Evolutionary conservation across 2,113 vertebrate species (phyloP), one percentile per base, ranked within the genome.

Genomic region (Oenanthe oenanthe): DNA sequence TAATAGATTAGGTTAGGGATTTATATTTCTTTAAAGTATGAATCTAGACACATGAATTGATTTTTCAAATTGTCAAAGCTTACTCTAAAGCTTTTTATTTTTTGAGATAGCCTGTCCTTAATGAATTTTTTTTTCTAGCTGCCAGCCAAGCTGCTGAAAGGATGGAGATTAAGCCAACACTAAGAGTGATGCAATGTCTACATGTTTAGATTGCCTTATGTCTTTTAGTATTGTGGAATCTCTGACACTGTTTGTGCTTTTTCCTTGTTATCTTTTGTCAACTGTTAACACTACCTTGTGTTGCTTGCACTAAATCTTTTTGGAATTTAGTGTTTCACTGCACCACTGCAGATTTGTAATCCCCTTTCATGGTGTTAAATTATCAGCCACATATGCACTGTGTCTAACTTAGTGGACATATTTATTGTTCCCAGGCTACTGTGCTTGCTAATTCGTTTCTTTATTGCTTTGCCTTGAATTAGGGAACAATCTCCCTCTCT

Each of bases 361-460:
- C 87, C 32, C 38, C 40, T 91, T 85, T 88, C 74, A 36, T 51
- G 62, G 54, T 89, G 47, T 85, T 95, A 87, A 92, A 95, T 95
- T 96, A 91, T 91, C 62, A 62, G 24, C 63, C 85, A 66, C 83
- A 47, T 76, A 83, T 66, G 58, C 87, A 89, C 58, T 61, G 32
- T 85, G 58, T 75, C 89, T 95, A 88, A 89, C 26, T 93, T 82
- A 31, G 29, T 70, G 84, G 84, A 61, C 1, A 1, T 82, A 92
- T 85, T 91, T 95, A 87, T 94, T 83, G 81, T 82, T 95, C 89
- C 65, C 34, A 2, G 18, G 50, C 54, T 85, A 68, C 57, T n/a
- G 18, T 88, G 74, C 62, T 88, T 87, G 67, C 71, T 95, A 89
- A 95, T 96, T 95, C 74, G 43, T 95, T 96, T 94, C 77, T 68